Evolutionary conservation across 1,140 invertebrate genomes (phyloP).

Genomic region (Pogonomyrmex californicus): DNA sequence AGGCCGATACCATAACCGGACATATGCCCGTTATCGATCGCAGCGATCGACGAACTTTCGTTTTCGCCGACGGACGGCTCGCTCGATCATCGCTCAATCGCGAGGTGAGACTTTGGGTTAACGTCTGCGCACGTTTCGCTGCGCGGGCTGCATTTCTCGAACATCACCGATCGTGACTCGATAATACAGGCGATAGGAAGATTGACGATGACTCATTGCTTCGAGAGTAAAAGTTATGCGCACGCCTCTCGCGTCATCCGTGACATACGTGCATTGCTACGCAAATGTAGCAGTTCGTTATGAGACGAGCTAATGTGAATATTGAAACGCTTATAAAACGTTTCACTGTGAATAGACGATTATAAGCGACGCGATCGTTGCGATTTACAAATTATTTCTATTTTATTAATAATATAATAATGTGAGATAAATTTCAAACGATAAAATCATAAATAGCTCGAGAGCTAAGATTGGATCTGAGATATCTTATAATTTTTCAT

Average conservation of each 20-base stretch:
- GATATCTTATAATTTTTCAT: no score
- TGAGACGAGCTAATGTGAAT: slow-evolving; percentile 14
- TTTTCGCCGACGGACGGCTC: slow-evolving; percentile 49
- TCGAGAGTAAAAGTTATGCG: slow-evolving; percentile 56
- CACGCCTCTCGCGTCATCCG: slow-evolving; percentile 19
- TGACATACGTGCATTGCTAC: slow-evolving; percentile 19
- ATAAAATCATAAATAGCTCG: no score
- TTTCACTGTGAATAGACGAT: background rate
- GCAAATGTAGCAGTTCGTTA: slow-evolving; percentile 19
- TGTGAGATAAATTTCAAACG: no score
- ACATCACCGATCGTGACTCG: slow-evolving; percentile 67
- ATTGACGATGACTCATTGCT: slow-evolving; percentile 63
- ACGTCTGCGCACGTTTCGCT: slow-evolving; percentile 45
- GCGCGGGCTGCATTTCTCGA: slow-evolving; percentile 27
- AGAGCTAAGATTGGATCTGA: no score
- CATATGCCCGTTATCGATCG: slow-evolving; percentile 67
- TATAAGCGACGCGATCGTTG: background rate
- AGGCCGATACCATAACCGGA: slow-evolving; percentile 67
- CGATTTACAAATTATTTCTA: background rate
- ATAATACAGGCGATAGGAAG: slow-evolving; percentile 47
- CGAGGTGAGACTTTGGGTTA: slow-evolving; percentile 62
- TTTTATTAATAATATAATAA: no score
- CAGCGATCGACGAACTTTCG: slow-evolving; percentile 61
- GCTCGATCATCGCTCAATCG: slow-evolving; percentile 61
- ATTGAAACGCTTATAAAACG: slow-evolving; percentile 1